Base-by-base conservation (phyloP, 2,888 invertebrate genomes). In the Eilema griseolum region DNA sequence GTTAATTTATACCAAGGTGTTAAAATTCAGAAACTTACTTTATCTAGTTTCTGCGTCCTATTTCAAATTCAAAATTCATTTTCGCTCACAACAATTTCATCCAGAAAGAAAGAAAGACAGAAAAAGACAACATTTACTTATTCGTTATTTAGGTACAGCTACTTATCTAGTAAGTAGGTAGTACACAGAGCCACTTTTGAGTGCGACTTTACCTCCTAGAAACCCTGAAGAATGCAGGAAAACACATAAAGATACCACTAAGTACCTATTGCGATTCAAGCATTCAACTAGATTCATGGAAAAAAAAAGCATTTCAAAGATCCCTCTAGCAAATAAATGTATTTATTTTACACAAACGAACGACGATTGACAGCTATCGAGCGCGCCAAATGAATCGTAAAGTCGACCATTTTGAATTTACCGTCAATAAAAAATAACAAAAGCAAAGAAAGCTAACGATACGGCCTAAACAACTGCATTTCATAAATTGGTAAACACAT, bases 311-410 rank as follows among this genome's bases (percentile, higher is more conserved):
- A 37, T 37, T 37, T 12, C 1, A 90, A 87, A 82, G 82, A 85
- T 87, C 88, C 89, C 87, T 87, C 85, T 83, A 79, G 85, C 88
- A 90, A 93, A 93, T 93, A 92, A 90, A 93, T 90, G 90, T 85
- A 87, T 90, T 89, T 86, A 90, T 89, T 88, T 89, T 88, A 88
- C 89, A 92, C 89, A 85, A 85, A 87, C 85, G 86, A 81, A 85
- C 86, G 78, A 66, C 87, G 85, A 92, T 90, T 89, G 92, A 92
- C 92, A 93, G 92, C 91, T 92, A 92, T 91, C 89, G 91, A 88
- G 82, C 83, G 87, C 88, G 88, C 85, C 85, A 89, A 92, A 90
- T 86, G 92, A 91, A 91, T 91, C 86, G 79, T 84, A 83, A 87
- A 86, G 71, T 73, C 76, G 71, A 72, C 76, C 74, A 81, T 83